These are phyloP conservation scores for Caracal caracal DNA, from an alignment of 2,113 vertebrate genomes.

Conservation along the genomic window DNA sequence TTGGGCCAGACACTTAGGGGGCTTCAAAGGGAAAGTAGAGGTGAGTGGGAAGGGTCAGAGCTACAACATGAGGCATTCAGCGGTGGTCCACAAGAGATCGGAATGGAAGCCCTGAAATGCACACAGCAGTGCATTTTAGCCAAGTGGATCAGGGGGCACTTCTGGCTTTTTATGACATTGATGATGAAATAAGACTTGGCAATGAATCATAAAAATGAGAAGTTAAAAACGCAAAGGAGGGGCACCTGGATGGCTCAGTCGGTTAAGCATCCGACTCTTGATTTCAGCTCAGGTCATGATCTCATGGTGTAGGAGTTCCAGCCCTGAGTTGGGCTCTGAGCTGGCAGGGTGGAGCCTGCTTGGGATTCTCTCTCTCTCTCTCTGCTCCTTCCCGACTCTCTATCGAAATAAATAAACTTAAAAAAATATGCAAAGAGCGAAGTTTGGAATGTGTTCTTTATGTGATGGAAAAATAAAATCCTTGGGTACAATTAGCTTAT, in stretches of 20 bases:
- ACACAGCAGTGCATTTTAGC: background rate
- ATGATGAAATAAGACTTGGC: background rate
- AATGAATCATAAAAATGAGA: constrained; percentile 13
- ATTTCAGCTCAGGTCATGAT: too few relatives aligned
- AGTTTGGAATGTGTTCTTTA: background rate
- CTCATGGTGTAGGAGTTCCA: too few relatives aligned
- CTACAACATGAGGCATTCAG: background rate
- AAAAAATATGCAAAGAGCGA: background rate
- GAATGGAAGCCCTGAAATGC: background rate
- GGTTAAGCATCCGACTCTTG: too few relatives aligned
- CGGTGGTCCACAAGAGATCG: background rate
- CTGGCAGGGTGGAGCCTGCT: too few relatives aligned
- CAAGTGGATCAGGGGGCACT: background rate
- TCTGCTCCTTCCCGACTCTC: too few relatives aligned
- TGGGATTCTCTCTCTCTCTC: too few relatives aligned
- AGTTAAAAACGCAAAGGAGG: background rate
- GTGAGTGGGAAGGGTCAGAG: background rate
- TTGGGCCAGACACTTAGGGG: background rate
- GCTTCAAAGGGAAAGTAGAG: background rate
- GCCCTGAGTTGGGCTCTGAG: too few relatives aligned
- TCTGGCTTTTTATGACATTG: background rate
- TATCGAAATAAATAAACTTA: too few relatives aligned
- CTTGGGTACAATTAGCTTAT: background rate
- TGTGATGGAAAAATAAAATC: background rate
- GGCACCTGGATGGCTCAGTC: too few relatives aligned